Evolutionary conservation across 2,888 invertebrate genomes (phyloP), one percentile per base, ranked within the genome.

Genomic region (Eurois occulta): DNA sequence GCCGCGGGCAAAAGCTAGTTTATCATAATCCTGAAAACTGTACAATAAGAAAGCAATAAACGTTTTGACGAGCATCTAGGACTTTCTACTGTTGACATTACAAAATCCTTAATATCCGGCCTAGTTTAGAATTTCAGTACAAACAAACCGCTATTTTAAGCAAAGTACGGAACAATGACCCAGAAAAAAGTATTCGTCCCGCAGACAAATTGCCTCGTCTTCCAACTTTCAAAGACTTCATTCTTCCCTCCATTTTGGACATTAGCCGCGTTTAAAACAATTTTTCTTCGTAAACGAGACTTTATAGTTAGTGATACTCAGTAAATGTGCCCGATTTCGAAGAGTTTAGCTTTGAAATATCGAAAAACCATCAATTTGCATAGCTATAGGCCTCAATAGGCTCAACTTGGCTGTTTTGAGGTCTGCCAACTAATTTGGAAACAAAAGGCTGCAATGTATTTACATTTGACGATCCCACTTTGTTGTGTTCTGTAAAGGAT

Each of bases 321-420:
- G 64, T 78, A 73, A 80, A 65, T 81, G 66, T 38, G 52, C 69
- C n/a, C 60, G 66, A 87, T 75, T 79, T 77, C 75, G 68, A 76
- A 66, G 66, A 85, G 68, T 79, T 80, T 58, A 55, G 67, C 78
- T 43, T 78, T 72, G 77, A 87, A 84, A 82, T 88, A 88, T 88
- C 81, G 87, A 87, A 81, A 88, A 87, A 75, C 87, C 85, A 88
- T 87, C 71, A 71, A 86, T 88, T 88, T 83, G 71, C 84, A 86
- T 88, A 73, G 72, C 82, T 77, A 85, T 85, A 66, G 77, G 48
- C 35, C 75, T 66, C 87, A 75, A 75, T 71, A 70, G 85, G 85
- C 52, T 46, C 18, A 77, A 77, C 48, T 78, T 52, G 52, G 71
- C 60, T 75, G 69, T 76, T 87, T 78, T 78, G 72, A 83, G 74